phyloP scores from a whole-genome alignment of 2,888 invertebrate genomes.

The Polietes domitor region DNA sequence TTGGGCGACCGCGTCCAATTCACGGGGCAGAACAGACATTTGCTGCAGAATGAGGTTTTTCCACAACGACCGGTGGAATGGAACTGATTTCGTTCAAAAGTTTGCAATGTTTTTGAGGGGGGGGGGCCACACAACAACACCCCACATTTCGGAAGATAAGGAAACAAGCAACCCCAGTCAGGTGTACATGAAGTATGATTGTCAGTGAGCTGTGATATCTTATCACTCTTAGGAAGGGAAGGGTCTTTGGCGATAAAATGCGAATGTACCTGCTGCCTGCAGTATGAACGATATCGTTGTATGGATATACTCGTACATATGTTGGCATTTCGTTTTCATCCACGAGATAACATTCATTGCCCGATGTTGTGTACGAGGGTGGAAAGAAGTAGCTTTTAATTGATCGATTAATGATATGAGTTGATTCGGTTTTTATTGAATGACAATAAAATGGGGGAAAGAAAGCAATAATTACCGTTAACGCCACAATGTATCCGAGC shows the following conservation, averaged over 20 bases:
- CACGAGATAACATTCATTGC: no score
- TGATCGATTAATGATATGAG: slow-evolving; percentile 25
- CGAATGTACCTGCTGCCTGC: background rate
- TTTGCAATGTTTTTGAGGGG: background rate
- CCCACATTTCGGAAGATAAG: background rate
- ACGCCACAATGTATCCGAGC: no score
- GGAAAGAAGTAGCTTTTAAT: slow-evolving; percentile 11
- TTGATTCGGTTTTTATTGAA: background rate
- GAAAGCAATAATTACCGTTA: no score
- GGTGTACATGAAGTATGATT: background rate
- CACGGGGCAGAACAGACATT: slow-evolving; percentile 40
- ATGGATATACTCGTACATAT: background rate
- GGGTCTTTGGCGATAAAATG: slow-evolving; percentile 14
- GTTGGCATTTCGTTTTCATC: background rate
- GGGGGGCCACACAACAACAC: background rate
- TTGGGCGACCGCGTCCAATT: slow-evolving; percentile 70
- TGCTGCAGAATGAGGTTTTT: background rate
- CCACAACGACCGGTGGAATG: background rate
- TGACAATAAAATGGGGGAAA: background rate
- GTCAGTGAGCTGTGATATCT: slow-evolving; percentile 25
- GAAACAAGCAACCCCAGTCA: background rate
- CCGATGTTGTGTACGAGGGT: background rate
- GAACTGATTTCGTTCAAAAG: slow-evolving; percentile 26
- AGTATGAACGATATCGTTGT: background rate
- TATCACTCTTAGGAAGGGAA: slow-evolving; percentile 16